Evolutionary conservation across 2,888 invertebrate species (phyloP), one percentile per base, ranked within the genome.

Genomic region (Kuschelorhynchus macadamiae): DNA sequence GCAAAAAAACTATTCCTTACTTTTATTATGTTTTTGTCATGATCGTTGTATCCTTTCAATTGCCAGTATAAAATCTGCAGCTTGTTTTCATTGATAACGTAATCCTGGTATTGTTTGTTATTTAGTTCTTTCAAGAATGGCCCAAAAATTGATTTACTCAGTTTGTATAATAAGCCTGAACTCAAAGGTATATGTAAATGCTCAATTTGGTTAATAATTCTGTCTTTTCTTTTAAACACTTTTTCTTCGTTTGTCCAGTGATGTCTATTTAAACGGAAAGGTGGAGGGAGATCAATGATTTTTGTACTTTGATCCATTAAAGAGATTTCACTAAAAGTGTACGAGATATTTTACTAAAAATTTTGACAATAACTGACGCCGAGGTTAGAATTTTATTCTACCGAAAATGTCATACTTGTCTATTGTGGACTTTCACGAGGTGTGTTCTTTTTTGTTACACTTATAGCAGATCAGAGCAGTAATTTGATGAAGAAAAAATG

Each of bases 121-220:
- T 81, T 81, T 53, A 78, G 75, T 32, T 67, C 55, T 42, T 78
- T 70, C 41, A 82, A 60, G 57, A 78, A 81, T n/a, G 72, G 70
- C 20, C 82, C 81, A 32, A 81, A 78, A 16, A 77, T 60, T 1
- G 80, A 80, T 32, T 66, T 71, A 25, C 64, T 46, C 2, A 74
- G 39, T 50, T 60, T 71, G 12, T 55, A 25, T 0, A 65, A 11
- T 5, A 75, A 20, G 7, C 67, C 72, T 20, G 57, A 32, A 8
- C 66, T 46, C 17, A 73, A 71, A 7, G 62, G 32, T 33, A 72
- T 56, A 7, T 36, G 12, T 33, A 70, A 70, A 18, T 60, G 30
- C 41, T 63, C 55, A 1, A 62, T 41, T 42, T 62, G 66, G 5
- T 42, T 2, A 2, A 41, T 7, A 9, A 66, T 63, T 12, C 41